phyloP scores from a whole-genome alignment of 2,113 vertebrate genomes.

The Cryptomyrus ogoouensis region DNA sequence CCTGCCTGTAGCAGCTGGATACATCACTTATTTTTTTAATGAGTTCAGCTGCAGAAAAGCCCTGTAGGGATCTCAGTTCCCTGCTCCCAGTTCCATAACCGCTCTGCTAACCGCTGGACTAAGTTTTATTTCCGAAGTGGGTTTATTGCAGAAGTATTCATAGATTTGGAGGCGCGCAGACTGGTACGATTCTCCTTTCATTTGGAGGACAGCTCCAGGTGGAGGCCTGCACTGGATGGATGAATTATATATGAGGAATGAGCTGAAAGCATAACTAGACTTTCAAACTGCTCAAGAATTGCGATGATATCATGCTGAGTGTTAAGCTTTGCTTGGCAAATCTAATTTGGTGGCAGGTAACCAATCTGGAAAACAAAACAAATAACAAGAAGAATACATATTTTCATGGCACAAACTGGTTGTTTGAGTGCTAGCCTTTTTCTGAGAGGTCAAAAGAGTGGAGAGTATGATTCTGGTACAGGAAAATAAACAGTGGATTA shows the following conservation, averaged over 20 bases:
- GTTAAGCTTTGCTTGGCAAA: conserved; percentile 21
- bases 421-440: neutral
- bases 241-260: conserved; percentile 19
- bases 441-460: neutral
- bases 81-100: neutral
- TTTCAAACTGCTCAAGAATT: conserved; percentile 8
- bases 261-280: conserved; percentile 18
- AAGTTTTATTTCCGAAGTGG: neutral
- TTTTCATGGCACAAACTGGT: conserved; percentile 4
- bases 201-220: conserved; percentile 10
- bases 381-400: conserved; percentile 14
- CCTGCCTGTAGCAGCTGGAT: neutral
- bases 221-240: neutral
- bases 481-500: neutral
- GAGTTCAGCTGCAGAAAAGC: conserved; percentile 3
- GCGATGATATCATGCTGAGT: conserved; percentile 18
- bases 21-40: neutral
- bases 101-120: neutral
- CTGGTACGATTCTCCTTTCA: neutral
- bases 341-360: conserved; percentile 4
- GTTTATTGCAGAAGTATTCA: neutral
- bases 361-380: conserved; percentile 15
- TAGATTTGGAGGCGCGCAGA: neutral
- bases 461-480: neutral
- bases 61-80: neutral